phyloP scores from a whole-genome alignment of 2,888 invertebrate genomes.

The Buathra laborator region DNA sequence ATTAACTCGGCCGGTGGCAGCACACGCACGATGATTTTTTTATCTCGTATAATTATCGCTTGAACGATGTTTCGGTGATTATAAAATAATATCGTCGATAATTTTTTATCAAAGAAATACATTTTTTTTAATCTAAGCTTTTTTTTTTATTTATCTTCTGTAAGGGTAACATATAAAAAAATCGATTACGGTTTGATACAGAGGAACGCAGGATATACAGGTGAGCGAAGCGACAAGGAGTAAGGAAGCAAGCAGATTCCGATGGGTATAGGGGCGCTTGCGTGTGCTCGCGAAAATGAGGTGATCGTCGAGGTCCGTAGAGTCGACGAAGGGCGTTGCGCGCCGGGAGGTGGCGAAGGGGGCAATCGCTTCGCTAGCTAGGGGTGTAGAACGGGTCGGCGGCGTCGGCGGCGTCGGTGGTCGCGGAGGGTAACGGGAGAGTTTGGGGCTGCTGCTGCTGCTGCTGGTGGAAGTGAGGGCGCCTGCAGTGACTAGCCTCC shows the following conservation, averaged over 20 bases:
- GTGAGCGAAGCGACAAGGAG: constrained; percentile 50
- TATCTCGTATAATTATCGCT: background rate
- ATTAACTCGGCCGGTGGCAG: too few relatives aligned
- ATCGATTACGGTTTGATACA: constrained; percentile 51
- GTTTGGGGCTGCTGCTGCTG: constrained; percentile 71
- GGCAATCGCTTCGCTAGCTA: constrained; percentile 69
- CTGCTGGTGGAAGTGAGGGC: constrained; percentile 81
- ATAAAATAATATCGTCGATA: background rate
- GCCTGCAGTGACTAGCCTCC: constrained; percentile 85
- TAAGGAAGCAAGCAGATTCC: constrained; percentile 54
- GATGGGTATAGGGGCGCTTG: constrained; percentile 80
- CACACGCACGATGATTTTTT: background rate
- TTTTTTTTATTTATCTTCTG: background rate
- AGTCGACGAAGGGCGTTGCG: constrained; percentile 71
- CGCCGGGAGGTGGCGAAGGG: constrained; percentile 70
- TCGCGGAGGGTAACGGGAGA: constrained; percentile 71
- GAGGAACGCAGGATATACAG: constrained; percentile 73
- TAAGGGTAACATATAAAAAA: constrained; percentile 22
- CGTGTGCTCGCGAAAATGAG: constrained; percentile 85
- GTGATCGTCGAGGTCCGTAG: constrained; percentile 75
- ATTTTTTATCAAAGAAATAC: background rate
- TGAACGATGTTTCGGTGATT: background rate
- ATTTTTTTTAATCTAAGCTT: constrained; percentile 17
- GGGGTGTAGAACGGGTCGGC: constrained; percentile 73
- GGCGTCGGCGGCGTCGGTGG: constrained; percentile 75